Evolutionary conservation across 2,797 vertebrate species (phyloP).

Genomic region (Trematocara caparti): DNA sequence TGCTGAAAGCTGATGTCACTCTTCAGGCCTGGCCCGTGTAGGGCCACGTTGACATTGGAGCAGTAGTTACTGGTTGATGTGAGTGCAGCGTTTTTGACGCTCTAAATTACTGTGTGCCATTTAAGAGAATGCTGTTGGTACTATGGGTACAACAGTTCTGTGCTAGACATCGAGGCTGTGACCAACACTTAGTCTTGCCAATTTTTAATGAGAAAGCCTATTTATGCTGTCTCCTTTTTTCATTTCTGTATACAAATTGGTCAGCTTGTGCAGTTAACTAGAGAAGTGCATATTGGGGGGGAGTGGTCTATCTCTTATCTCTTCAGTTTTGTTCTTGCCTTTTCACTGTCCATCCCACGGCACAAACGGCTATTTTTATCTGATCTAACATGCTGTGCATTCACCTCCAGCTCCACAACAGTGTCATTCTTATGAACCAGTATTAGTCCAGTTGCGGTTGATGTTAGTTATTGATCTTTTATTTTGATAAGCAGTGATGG

Average conservation of each 20-base stretch:
- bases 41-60: conserved; percentile 18
- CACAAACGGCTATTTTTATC: background rate
- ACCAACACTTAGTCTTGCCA: background rate
- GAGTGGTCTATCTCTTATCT: background rate
- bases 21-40: conserved; percentile 8
- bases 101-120: conserved; percentile 1
- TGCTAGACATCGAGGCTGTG: background rate
- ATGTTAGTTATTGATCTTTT: background rate
- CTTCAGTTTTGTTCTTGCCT: background rate
- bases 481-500: background rate
- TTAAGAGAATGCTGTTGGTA: background rate
- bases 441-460: background rate
- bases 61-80: conserved; percentile 13
- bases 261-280: background rate
- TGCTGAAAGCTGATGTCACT: conserved; percentile 64
- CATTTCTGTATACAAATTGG: background rate
- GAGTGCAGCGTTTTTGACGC: background rate
- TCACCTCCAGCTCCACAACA: background rate
- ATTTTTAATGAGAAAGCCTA: background rate
- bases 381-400: background rate
- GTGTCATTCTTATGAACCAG: background rate
- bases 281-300: background rate
- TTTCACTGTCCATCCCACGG: background rate
- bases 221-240: background rate
- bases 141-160: background rate